Percentiles rank a stretch among this genome's conserved stretches.
phyloP scores from a whole-genome alignment of 2,113 vertebrate genomes.

The Enhydra lutris region DNA sequence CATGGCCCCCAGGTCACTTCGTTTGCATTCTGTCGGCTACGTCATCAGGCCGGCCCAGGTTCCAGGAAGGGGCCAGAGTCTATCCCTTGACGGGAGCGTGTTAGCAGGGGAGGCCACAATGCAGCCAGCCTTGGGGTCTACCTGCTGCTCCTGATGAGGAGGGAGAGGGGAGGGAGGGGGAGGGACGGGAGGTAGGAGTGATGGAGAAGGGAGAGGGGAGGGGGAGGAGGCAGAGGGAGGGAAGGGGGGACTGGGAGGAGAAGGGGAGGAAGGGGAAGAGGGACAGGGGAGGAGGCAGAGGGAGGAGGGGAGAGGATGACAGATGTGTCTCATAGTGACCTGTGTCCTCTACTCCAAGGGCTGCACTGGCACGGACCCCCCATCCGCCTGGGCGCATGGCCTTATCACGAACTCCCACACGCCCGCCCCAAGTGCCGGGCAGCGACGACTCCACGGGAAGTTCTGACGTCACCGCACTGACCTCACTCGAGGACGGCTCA shows the following conservation, averaged over 20 bases:
- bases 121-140: neutral
- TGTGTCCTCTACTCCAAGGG: fast-evolving
- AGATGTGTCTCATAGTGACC: fast-evolving
- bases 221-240: neutral
- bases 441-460: fast-evolving
- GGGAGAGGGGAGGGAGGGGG: neutral
- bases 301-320: no score
- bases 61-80: neutral
- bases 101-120: fast-evolving
- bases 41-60: fast-evolving
- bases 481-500: fast-evolving
- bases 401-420: fast-evolving
- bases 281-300: neutral
- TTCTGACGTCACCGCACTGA: neutral
- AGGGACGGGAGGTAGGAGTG: neutral
- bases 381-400: fast-evolving
- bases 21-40: fast-evolving
- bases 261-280: neutral
- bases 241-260: neutral
- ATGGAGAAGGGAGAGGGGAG: neutral
- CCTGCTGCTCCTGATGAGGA: fast-evolving
- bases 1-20: neutral
- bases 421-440: no score
- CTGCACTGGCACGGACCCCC: fast-evolving
- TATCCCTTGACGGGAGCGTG: fast-evolving